Percentiles rank a stretch among this genome's conserved stretches.
Evolutionary conservation across 2,113 vertebrate species (phyloP).

Genomic region (Notiomystis cincta): DNA sequence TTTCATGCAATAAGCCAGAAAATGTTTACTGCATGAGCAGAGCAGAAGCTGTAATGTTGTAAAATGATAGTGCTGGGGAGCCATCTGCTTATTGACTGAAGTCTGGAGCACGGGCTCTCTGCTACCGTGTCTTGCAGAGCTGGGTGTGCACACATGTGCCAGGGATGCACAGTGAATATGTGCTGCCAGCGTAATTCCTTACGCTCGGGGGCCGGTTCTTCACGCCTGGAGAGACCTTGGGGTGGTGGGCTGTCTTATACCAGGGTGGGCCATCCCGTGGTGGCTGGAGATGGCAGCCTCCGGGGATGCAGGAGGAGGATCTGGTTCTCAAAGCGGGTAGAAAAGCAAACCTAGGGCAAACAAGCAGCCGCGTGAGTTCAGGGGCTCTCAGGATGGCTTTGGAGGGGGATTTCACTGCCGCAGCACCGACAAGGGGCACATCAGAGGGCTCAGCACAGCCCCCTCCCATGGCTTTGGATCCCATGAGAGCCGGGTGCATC

Average conservation of each 20-base stretch:
- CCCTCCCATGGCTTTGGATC: not conserved
- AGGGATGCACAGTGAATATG: not conserved
- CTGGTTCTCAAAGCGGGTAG: not conserved
- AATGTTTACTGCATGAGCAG: slow-evolving; percentile 56
- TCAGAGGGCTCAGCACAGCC: not conserved
- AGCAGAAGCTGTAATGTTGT: slow-evolving; percentile 55
- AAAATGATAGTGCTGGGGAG: slow-evolving; percentile 22
- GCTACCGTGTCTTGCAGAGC: not conserved
- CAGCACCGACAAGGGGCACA: rapidly evolving
- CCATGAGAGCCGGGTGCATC: rapidly evolving
- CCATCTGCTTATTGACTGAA: slow-evolving; percentile 57
- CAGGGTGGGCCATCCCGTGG: not conserved
- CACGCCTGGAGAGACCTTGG: rapidly evolving
- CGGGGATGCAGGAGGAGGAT: not conserved
- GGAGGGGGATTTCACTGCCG: not conserved
- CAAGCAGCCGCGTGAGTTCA: not conserved
- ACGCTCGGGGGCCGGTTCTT: rapidly evolving
- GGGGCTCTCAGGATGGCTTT: not conserved
- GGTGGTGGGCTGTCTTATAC: not conserved
- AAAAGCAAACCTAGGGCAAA: not conserved
- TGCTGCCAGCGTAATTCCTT: rapidly evolving
- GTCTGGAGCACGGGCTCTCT: not conserved
- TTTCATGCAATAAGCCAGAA: slow-evolving; percentile 42
- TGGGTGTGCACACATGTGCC: not conserved
- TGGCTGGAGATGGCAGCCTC: not conserved